These are phyloP conservation scores for Acanthosepion pharaonis DNA, from an alignment of 2,888 invertebrate species.

Conservation along the genomic window DNA sequence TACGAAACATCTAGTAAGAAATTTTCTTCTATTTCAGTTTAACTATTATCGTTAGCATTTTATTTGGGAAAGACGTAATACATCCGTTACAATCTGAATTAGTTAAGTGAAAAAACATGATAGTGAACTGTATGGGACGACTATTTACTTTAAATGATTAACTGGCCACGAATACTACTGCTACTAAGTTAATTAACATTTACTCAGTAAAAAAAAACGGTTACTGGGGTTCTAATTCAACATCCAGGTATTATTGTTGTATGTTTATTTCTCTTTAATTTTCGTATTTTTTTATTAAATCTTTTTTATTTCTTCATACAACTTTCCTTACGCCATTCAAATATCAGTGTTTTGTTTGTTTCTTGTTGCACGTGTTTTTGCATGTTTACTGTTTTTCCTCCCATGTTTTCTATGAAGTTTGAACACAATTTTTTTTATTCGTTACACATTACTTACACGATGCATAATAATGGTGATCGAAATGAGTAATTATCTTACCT, in stretches of 20 bases:
- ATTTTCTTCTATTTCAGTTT: background rate
- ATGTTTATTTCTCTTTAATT: background rate
- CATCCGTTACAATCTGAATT: background rate
- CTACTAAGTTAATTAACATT: background rate
- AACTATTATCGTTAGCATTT: background rate
- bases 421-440: background rate
- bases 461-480: no score
- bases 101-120: background rate
- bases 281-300: background rate
- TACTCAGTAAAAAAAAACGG: background rate
- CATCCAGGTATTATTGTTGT: background rate
- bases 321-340: background rate
- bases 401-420: background rate
- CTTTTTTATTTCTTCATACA: background rate
- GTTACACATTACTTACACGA: no score
- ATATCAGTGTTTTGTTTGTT: background rate
- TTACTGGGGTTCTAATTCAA: background rate
- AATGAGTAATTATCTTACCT: no score
- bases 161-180: background rate
- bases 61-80: background rate
- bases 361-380: background rate
- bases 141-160: background rate
- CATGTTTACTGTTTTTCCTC: background rate
- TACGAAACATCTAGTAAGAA: background rate
- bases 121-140: background rate